phyloP scores from a whole-genome alignment of 2,113 vertebrate species.

The Pelvicachromis taeniatus region DNA sequence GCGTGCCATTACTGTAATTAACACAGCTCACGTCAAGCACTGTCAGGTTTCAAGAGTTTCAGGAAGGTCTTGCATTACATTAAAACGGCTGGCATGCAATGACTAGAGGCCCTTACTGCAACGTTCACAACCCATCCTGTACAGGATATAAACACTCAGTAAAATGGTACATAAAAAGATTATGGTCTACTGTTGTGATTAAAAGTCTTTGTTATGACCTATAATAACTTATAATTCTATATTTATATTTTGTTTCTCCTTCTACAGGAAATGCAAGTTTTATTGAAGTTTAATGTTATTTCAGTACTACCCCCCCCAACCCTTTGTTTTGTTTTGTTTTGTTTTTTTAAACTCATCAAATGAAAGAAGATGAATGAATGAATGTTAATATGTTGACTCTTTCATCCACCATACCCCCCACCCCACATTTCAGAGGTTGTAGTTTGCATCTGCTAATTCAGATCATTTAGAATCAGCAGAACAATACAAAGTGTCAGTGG shows the following conservation, averaged over 20 bases:
- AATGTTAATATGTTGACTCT: neutral
- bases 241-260: neutral
- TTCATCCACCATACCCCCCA: neutral
- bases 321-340: too few species aligned
- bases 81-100: constrained; percentile 37
- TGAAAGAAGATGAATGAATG: neutral
- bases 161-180: constrained; percentile 4
- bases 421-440: neutral
- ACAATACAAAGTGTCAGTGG: neutral
- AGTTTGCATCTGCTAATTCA: neutral
- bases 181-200: neutral
- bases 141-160: neutral
- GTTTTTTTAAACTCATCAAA: neutral
- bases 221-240: neutral
- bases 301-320: fast-evolving
- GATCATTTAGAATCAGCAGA: neutral
- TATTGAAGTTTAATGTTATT: neutral
- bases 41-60: constrained; percentile 69
- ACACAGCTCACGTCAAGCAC: constrained; percentile 74
- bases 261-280: neutral
- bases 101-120: constrained; percentile 35
- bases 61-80: constrained; percentile 59
- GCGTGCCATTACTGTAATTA: constrained; percentile 78
- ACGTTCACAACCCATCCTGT: neutral
- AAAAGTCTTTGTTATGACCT: neutral